A percentile compares a stretch with the other conserved stretches of the same genome.
Evolutionary conservation across 2,888 invertebrate genomes (phyloP).

Genomic region (Megaustenia siamemsis): DNA sequence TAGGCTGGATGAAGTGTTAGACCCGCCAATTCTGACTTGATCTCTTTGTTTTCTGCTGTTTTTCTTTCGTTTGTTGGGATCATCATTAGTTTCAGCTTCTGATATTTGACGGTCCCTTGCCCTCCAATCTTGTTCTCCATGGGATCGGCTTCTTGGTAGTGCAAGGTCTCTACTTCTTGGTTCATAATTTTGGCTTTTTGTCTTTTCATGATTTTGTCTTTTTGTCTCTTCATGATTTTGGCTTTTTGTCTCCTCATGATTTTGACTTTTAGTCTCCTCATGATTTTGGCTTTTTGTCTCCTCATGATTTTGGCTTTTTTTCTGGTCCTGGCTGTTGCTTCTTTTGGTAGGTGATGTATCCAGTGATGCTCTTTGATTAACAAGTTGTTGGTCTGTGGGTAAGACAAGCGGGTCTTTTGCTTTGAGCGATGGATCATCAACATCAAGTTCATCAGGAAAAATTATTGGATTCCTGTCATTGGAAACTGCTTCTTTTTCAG

Average conservation of each 20-base stretch:
- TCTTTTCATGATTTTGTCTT: too few species aligned
- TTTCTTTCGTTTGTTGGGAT: slow-evolving; percentile 10
- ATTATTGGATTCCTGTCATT: slow-evolving; percentile 71
- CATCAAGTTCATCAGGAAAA: slow-evolving; percentile 67
- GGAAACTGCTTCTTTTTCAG: slow-evolving; percentile 67
- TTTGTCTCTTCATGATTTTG: too few species aligned
- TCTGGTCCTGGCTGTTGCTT: neutral
- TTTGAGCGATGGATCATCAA: slow-evolving; percentile 42
- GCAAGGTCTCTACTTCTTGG: neutral
- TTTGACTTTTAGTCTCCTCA: too few species aligned
- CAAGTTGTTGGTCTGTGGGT: slow-evolving; percentile 22
- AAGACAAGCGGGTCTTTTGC: slow-evolving; percentile 39
- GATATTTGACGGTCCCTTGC: neutral
- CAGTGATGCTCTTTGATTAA: neutral
- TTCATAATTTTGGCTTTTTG: too few species aligned
- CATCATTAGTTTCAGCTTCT: neutral
- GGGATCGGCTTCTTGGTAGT: neutral
- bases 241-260: too few species aligned
- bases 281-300: too few species aligned
- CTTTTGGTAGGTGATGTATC: neutral
- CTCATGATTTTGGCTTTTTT: too few species aligned
- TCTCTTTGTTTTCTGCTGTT: slow-evolving; percentile 21
- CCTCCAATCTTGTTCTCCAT: slow-evolving; percentile 17
- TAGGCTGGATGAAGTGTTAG: slow-evolving; percentile 33
- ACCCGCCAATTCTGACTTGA: neutral